Percentiles rank a stretch among this genome's conserved stretches.
These are phyloP conservation scores for Dromiciops gliroides DNA, from an alignment of 2,113 vertebrate species.

Conservation along the genomic window DNA sequence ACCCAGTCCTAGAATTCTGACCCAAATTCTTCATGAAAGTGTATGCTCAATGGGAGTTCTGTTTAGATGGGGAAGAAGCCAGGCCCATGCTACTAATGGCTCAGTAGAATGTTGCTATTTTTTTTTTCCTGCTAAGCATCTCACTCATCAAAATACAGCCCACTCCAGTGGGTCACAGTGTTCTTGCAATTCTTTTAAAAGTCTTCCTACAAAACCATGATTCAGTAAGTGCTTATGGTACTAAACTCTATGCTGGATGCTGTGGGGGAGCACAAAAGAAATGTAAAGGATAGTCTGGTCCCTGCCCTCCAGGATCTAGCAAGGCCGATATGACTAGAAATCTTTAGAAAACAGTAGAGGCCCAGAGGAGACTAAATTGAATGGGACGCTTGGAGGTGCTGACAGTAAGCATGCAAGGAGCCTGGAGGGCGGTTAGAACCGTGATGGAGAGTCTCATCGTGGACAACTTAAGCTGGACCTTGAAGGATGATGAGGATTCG, in stretches of 20 bases:
- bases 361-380: background rate
- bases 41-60: background rate
- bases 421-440: background rate
- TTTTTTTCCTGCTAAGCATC: background rate
- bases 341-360: background rate
- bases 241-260: background rate
- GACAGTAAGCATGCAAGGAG: background rate
- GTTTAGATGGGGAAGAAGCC: background rate
- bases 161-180: fast-evolving
- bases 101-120: background rate
- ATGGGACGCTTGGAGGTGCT: background rate
- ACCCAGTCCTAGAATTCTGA: no score
- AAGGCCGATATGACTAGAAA: background rate
- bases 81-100: fast-evolving
- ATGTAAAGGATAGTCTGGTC: background rate
- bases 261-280: background rate
- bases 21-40: no score
- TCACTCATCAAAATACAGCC: fast-evolving
- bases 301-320: background rate
- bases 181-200: background rate
- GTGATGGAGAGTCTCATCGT: background rate
- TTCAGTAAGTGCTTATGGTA: background rate
- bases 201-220: no score
- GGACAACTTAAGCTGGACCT: background rate
- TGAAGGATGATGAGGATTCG: background rate